phyloP scores from a whole-genome alignment of 2,888 invertebrate genomes.

The Dynastes hyllus region DNA sequence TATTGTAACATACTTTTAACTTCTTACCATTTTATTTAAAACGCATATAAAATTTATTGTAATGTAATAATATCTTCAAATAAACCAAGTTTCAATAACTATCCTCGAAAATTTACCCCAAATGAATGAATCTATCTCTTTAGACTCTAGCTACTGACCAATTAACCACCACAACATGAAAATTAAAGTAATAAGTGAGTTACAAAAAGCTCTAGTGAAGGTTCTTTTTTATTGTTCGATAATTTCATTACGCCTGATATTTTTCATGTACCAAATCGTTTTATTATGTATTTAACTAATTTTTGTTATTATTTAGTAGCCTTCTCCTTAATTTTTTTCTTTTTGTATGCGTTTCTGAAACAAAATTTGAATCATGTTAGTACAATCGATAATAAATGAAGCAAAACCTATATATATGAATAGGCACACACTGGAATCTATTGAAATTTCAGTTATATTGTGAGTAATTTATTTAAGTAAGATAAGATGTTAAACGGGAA shows the following conservation, averaged over 20 bases:
- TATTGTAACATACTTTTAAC: no score
- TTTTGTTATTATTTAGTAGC: constrained; percentile 49
- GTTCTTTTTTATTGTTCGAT: constrained; percentile 25
- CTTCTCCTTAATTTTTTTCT: constrained; percentile 62
- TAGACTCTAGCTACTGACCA: constrained; percentile 25
- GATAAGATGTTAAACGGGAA: no score
- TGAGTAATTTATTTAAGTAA: no score
- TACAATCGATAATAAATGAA: constrained; percentile 17
- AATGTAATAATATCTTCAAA: neutral
- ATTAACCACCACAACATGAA: constrained; percentile 21
- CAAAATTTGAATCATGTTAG: constrained; percentile 61
- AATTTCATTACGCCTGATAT: neutral
- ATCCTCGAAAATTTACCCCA: neutral
- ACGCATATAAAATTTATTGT: no score
- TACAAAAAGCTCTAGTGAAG: constrained; percentile 14
- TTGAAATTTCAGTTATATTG: no score
- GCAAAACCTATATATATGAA: constrained; percentile 6
- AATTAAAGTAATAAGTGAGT: constrained; percentile 33
- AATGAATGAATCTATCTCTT: constrained; percentile 3
- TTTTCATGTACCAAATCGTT: constrained; percentile 35
- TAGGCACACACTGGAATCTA: no score
- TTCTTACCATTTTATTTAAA: no score
- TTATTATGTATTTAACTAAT: constrained; percentile 11
- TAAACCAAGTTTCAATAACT: constrained; percentile 15
- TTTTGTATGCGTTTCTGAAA: constrained; percentile 71